Evolutionary conservation across 1,140 invertebrate species (phyloP).

Genomic region (Carcinoscorpius rotundicauda): DNA sequence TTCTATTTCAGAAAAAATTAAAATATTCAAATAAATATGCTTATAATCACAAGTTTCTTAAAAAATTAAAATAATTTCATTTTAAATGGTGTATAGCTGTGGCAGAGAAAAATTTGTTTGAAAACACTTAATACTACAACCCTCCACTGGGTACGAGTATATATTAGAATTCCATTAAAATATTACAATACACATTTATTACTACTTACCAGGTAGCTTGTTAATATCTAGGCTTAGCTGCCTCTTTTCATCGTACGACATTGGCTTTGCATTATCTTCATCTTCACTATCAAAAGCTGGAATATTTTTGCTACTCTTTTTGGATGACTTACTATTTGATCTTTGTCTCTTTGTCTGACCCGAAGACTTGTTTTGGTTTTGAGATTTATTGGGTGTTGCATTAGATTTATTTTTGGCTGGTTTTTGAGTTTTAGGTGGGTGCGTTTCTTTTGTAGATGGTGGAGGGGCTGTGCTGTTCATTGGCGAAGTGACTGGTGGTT

Average conservation of each 20-base stretch:
- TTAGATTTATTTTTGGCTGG: slow-evolving; percentile 12
- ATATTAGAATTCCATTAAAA: too few species aligned
- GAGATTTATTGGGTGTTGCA: slow-evolving; percentile 11
- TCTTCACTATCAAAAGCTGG: slow-evolving; percentile 80
- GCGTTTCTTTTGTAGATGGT: slow-evolving; percentile 12
- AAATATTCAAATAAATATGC: too few species aligned
- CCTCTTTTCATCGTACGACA: slow-evolving; percentile 99
- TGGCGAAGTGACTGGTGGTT: slow-evolving; percentile 11
- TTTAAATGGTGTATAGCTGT: too few species aligned
- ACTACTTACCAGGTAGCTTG: slow-evolving; percentile 75
- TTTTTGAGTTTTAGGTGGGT: slow-evolving; percentile 25
- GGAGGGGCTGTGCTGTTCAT: slow-evolving; percentile 24
- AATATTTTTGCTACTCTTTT: slow-evolving; percentile 25
- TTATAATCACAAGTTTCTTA: too few species aligned
- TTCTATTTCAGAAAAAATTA: too few species aligned
- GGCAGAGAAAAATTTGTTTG: too few species aligned
- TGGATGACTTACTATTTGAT: slow-evolving; percentile 27
- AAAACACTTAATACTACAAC: too few species aligned
- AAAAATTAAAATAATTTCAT: too few species aligned
- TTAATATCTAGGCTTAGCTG: slow-evolving; percentile 98
- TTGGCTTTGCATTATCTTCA: slow-evolving; percentile 92
- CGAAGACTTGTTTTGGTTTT: slow-evolving; percentile 23
- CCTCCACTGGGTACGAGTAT: too few species aligned
- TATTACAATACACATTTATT: too few species aligned
- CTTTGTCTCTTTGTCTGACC: slow-evolving; percentile 27